Conservation (phyloP, 2,888 invertebrate genomes). For the Prosopocoilus inquinatus region DNA sequence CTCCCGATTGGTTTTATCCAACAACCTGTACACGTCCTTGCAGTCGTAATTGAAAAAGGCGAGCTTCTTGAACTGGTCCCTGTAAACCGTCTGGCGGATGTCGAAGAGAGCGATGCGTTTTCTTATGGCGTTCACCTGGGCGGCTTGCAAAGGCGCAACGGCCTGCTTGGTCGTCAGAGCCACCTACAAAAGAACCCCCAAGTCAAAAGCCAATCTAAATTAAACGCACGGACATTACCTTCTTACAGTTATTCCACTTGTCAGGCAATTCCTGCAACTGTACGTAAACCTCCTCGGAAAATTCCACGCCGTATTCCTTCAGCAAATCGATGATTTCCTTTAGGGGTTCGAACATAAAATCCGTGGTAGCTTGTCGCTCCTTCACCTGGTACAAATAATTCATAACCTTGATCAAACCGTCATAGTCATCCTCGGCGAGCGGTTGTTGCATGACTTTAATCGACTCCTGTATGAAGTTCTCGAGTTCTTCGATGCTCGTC, state of each 20-base stretch:
- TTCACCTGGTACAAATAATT: constrained; percentile 74
- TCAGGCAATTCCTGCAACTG: constrained; percentile 82
- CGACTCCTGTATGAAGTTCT: constrained; percentile 74
- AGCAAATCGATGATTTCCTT: constrained; percentile 83
- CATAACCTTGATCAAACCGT: constrained; percentile 80
- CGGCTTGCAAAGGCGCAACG: constrained; percentile 84
- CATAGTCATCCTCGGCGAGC: constrained; percentile 81
- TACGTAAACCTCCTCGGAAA: constrained; percentile 74
- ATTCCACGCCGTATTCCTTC: constrained; percentile 81
- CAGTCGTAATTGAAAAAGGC: constrained; percentile 64
- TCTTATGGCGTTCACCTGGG: constrained; percentile 83
- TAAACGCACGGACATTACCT: constrained; percentile 50
- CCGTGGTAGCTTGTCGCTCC: constrained; percentile 76
- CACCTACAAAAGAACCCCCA: constrained; percentile 41
- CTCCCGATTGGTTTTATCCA: constrained; percentile 69
- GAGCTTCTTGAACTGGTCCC: constrained; percentile 67
- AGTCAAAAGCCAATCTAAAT: constrained; percentile 2
- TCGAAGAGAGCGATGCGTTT: constrained; percentile 80
- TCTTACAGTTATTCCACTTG: constrained; percentile 82
- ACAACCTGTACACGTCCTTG: constrained; percentile 63
- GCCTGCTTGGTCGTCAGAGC: constrained; percentile 80
- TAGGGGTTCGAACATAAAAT: constrained; percentile 87
- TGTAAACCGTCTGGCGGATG: constrained; percentile 71
- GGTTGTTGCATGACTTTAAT: constrained; percentile 69
- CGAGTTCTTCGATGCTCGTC: constrained; percentile 72